Percentiles rank a stretch among this genome's conserved stretches.
phyloP scores from a whole-genome alignment of 1,140 invertebrate species.

The Hermatobates lingyangjiaoensis region DNA sequence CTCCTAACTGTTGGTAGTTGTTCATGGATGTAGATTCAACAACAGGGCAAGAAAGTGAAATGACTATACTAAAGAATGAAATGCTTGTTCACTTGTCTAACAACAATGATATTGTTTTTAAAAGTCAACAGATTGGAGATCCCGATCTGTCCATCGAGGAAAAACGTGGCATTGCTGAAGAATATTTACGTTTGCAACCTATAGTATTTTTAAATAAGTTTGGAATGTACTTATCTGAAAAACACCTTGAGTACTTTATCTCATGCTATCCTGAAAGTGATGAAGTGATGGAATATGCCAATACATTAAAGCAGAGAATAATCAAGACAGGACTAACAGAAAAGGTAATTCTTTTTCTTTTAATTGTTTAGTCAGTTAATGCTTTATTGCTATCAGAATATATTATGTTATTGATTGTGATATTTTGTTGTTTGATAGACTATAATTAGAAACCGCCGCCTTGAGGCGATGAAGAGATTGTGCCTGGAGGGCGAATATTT shows the following conservation, averaged over 20 bases:
- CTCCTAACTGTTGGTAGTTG: too few relatives aligned
- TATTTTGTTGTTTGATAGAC: constrained; percentile 21
- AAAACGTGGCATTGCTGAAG: constrained; percentile 44
- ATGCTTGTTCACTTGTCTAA: constrained; percentile 13
- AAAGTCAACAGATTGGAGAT: constrained; percentile 55
- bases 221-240: constrained; percentile 42
- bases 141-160: constrained; percentile 43
- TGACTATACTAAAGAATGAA: not conserved
- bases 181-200: constrained; percentile 42
- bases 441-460: constrained; percentile 60
- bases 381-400: not conserved
- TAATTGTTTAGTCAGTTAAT: not conserved
- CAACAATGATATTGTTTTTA: constrained; percentile 15
- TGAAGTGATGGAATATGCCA: not conserved
- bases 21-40: too few relatives aligned
- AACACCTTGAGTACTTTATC: constrained; percentile 46
- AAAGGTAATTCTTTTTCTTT: too few relatives aligned
- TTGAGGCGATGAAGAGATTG: constrained; percentile 57
- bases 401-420: not conserved
- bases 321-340: too few relatives aligned
- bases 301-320: not conserved
- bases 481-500: constrained; percentile 59
- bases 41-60: not conserved
- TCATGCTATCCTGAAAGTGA: not conserved
- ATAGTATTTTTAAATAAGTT: constrained; percentile 53